Base-by-base conservation (phyloP, 2,888 invertebrate genomes). In the Prosopocoilus inquinatus region DNA sequence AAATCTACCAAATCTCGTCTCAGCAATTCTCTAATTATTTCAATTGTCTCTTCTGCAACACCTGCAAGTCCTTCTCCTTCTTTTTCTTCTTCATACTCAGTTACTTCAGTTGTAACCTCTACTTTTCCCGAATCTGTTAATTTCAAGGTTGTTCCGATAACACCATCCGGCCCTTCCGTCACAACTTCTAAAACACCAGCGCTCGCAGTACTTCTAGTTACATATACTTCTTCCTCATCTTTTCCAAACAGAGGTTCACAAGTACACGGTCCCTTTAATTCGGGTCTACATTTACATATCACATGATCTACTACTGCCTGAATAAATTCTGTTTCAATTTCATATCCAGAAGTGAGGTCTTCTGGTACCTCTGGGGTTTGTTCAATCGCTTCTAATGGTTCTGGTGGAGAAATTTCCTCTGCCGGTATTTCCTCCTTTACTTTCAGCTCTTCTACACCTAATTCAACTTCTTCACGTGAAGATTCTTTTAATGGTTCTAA, bases 151-250 rank as follows among this genome's bases (percentile, higher is more conserved):
- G 76, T 77, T 61, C 74, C 74, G 54, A 78, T 72, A 3, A 67
- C 48, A 41, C 76, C 76, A n/a, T 63, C 67, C 0, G 75, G 74
- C 16, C 75, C 75, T 67, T 76, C 74, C 0, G 77, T 76, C 2
- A 68, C 65, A 2, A 78, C 70, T 60, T 76, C 75, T 36, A 78
- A 55, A 35, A 66, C 68, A 16, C 77, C 77, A n/a, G 71, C 70
- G 35, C 59, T 60, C n/a, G 74, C 73, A 3, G 74, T 63, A 9
- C 71, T 71, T 2, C 75, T 76, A 1, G 72, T 74, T 3, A 75
- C 61, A 41, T 73, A 68, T 11, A 75, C 59, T 16, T 64, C 73
- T 41, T 67, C 59, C 3, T 70, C 20, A 5, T 20, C 20, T 36
- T 11, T 36, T 36, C 36, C 36, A 12, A 7, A 7, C 7, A n/a